phyloP scores from a whole-genome alignment of 2,797 vertebrate species.

The Enteromius treurensis region DNA sequence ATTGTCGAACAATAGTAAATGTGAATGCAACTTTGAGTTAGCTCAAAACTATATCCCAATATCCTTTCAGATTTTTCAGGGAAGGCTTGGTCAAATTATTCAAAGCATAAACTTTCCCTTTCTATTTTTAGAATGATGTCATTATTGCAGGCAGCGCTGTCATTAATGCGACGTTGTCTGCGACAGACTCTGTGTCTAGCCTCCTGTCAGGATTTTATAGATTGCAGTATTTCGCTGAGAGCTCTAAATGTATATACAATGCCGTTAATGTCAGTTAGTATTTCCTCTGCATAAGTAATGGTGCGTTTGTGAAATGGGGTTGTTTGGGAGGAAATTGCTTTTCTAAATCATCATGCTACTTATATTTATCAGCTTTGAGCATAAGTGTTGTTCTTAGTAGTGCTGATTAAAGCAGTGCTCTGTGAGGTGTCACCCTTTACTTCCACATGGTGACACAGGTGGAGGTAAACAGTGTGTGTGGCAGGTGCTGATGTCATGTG shows the following conservation, averaged over 20 bases:
- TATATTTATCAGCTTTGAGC: neutral
- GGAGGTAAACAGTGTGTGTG: constrained; percentile 40
- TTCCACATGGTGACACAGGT: constrained; percentile 22
- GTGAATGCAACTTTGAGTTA: neutral
- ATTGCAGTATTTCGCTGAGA: neutral
- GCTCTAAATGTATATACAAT: neutral
- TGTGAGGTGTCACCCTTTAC: constrained; percentile 29
- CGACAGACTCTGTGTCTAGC: neutral
- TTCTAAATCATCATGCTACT: neutral
- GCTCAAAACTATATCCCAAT: neutral
- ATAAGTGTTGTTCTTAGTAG: neutral
- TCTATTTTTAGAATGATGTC: neutral
- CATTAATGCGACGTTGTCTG: neutral
- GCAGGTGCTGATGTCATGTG: constrained; percentile 53
- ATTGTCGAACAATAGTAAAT: neutral
- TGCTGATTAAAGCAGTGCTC: constrained; percentile 14
- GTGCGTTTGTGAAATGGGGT: neutral
- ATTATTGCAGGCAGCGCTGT: neutral
- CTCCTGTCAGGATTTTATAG: neutral
- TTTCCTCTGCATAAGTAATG: neutral
- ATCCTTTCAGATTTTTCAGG: neutral
- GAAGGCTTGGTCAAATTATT: neutral
- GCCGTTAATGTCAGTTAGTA: neutral
- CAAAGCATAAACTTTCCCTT: neutral
- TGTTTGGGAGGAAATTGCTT: neutral